A percentile compares a stretch with the other conserved stretches of the same genome.
Evolutionary conservation across 2,113 vertebrate genomes (phyloP).

Genomic region (Barbus barbus): DNA sequence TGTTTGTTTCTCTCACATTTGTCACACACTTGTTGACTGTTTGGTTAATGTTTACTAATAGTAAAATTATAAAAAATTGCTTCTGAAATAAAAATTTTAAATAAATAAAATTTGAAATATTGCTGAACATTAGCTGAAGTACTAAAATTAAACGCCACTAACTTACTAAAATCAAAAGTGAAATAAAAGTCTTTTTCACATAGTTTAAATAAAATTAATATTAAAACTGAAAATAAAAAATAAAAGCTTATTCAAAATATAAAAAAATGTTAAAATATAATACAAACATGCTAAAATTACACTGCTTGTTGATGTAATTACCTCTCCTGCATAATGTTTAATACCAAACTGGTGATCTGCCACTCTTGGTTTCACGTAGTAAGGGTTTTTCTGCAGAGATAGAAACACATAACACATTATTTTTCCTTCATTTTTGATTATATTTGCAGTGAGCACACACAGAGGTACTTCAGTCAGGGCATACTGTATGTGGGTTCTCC

Average conservation of each 20-base stretch:
- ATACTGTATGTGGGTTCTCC: slow-evolving; percentile 34
- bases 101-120: too few relatives aligned
- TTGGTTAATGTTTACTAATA: not conserved
- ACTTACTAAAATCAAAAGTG: too few relatives aligned
- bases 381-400: slow-evolving; percentile 81
- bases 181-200: too few relatives aligned
- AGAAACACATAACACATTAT: slow-evolving; percentile 9
- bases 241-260: not conserved
- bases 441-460: not conserved
- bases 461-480: not conserved
- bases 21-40: too few relatives aligned
- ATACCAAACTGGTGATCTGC: slow-evolving; percentile 91
- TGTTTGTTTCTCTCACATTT: slow-evolving; percentile 6
- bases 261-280: too few relatives aligned
- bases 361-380: slow-evolving; percentile 88
- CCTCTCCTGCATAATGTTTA: slow-evolving; percentile 92
- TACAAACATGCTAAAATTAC: not conserved
- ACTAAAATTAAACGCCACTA: too few relatives aligned
- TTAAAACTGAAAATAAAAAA: not conserved
- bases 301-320: slow-evolving; percentile 63
- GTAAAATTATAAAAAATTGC: not conserved
- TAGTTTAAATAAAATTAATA: too few relatives aligned
- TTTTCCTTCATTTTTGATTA: slow-evolving; percentile 13
- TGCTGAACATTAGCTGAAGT: too few relatives aligned
- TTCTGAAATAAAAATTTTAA: too few relatives aligned